These are phyloP conservation scores for Thaumatotibia leucotreta DNA, from an alignment of 1,140 invertebrate species.

Conservation along the genomic window DNA sequence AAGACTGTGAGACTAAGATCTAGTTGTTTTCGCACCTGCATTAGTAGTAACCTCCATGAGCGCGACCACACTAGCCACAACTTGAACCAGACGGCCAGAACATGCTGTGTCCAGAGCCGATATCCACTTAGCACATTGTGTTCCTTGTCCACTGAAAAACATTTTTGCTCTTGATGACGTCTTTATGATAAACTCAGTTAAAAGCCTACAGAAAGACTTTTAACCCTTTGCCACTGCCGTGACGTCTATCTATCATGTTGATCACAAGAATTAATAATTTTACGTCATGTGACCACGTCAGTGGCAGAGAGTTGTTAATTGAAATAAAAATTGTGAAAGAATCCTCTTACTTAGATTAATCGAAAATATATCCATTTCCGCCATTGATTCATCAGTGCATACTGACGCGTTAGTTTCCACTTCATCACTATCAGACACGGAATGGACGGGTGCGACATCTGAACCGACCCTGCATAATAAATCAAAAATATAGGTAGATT, in stretches of 20 bases:
- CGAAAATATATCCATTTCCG: conserved; percentile 33
- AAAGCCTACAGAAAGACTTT: too few relatives aligned
- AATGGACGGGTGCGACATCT: conserved; percentile 30
- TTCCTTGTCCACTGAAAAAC: conserved; percentile 33
- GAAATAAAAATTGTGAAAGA: too few relatives aligned
- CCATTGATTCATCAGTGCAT: conserved; percentile 23
- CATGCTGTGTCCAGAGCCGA: conserved; percentile 38
- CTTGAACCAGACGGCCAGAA: conserved; percentile 55
- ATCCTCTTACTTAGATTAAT: conserved; percentile 36
- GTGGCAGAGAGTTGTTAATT: too few relatives aligned
- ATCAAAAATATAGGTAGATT: too few relatives aligned
- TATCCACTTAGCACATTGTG: conserved; percentile 33
- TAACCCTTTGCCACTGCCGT: too few relatives aligned
- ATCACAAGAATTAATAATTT: too few relatives aligned
- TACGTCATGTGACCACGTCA: too few relatives aligned
- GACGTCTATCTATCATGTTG: too few relatives aligned
- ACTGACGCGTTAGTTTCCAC: conserved; percentile 19
- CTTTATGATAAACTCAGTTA: too few relatives aligned
- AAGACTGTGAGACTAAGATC: too few relatives aligned
- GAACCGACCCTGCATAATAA: conserved; percentile 42
- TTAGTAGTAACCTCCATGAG: conserved; percentile 47
- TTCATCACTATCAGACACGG: conserved; percentile 40
- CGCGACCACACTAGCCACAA: conserved; percentile 48
- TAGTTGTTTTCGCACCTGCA: conserved; percentile 52
- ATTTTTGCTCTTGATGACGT: too few relatives aligned